Conservation (phyloP, 2,888 invertebrate species). For the Cylindroiulus punctatus region DNA sequence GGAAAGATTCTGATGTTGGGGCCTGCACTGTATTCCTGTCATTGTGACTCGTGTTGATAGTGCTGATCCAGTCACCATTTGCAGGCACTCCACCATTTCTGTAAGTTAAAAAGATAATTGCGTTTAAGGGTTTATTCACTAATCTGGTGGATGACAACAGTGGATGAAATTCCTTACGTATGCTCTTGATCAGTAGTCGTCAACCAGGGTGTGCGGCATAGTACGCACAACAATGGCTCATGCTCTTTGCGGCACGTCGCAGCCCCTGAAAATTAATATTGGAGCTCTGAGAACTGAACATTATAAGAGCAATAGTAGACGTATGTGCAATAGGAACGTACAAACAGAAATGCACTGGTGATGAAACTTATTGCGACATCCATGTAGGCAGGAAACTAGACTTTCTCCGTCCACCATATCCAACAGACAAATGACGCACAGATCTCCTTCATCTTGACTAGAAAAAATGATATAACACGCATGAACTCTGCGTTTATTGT, state of each 20-base stretch:
- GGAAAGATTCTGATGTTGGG: neutral
- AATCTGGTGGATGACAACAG: neutral
- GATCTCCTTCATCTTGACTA: conserved; percentile 65
- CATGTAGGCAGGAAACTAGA: conserved; percentile 66
- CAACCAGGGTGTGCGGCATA: conserved; percentile 66
- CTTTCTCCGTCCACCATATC: conserved; percentile 68
- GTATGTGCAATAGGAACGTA: conserved; percentile 57
- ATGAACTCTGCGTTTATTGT: neutral
- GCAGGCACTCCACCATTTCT: neutral
- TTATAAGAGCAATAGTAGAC: neutral
- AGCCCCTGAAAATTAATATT: conserved; percentile 63
- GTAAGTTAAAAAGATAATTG: neutral
- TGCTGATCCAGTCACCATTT: neutral
- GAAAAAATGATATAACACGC: conserved; percentile 25
- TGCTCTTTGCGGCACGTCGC: conserved; percentile 65
- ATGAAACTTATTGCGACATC: conserved; percentile 67
- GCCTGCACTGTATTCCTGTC: neutral
- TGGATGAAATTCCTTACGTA: neutral
- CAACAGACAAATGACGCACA: conserved; percentile 68
- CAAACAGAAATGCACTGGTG: conserved; percentile 67
- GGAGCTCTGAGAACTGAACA: neutral
- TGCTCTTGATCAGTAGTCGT: neutral
- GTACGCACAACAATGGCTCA: conserved; percentile 66
- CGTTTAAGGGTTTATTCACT: neutral
- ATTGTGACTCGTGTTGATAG: neutral